phyloP scores from a whole-genome alignment of 2,888 invertebrate genomes.

The Cristatella mucedo region DNA sequence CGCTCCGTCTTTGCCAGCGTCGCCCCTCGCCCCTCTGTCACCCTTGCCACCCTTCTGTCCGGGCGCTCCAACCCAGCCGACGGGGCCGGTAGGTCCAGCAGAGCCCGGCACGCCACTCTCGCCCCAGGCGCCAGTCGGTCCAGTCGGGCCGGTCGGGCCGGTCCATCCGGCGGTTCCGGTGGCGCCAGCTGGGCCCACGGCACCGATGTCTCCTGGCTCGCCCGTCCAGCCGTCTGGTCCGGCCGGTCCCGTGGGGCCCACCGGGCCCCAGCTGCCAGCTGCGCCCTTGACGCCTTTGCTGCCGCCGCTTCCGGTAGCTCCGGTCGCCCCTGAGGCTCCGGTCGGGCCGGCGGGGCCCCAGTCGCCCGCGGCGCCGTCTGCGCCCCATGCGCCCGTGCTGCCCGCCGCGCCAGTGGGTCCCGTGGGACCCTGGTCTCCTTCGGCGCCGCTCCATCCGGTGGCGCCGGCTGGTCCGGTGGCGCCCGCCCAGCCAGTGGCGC shows the following conservation, averaged over 20 bases:
- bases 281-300: constrained; percentile 10
- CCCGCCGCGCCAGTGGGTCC: constrained; percentile 12
- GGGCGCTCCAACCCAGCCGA: not conserved
- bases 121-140: constrained; percentile 10
- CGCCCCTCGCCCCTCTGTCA: not conserved
- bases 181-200: constrained; percentile 3
- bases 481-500: constrained; percentile 4
- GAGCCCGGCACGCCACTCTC: constrained; percentile 10
- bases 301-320: constrained; percentile 9
- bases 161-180: constrained; percentile 10
- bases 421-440: constrained; percentile 10
- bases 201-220: constrained; percentile 11
- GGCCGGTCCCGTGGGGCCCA: constrained; percentile 10
- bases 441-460: constrained; percentile 9
- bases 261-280: constrained; percentile 10
- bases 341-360: constrained; percentile 10
- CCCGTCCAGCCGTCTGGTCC: constrained; percentile 12
- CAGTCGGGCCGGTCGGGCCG: constrained; percentile 11
- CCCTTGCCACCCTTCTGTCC: not conserved
- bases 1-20: not conserved
- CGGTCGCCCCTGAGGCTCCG: constrained; percentile 8
- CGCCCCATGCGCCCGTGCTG: constrained; percentile 10
- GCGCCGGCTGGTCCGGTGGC: constrained; percentile 8
- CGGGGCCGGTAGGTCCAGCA: constrained; percentile 11
- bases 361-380: constrained; percentile 11